Evolutionary conservation across 92 coral and sea anemone genomes (phyloP), one percentile per base, ranked within the genome.

Genomic region (Porites divaricata): DNA sequence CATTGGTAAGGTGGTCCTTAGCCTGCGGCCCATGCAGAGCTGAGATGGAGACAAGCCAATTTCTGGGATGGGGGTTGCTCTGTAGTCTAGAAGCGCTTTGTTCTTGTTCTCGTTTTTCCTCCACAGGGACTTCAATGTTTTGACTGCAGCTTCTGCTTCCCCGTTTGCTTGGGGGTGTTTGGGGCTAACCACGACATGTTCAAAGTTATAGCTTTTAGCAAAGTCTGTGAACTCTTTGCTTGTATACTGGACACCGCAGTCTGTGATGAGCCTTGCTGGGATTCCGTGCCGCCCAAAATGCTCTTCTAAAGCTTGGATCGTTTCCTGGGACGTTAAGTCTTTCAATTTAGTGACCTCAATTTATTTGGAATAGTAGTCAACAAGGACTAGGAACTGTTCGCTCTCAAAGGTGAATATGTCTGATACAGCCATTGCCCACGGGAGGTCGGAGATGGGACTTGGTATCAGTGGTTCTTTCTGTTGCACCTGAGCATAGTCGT

Each of bases 341-440:
- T 67, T 72, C 63, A 90, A 59, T 24, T 86, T 78, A 50, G 88
- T 58, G 49, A 83, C 89, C 28, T 91, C 94, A 35, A 88, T 88
- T 81, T 83, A 88, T 22, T 91, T 88, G 76, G 94, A 87, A 76
- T 70, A 85, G 76, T 89, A 92, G 59, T 89, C 95, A 57, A 92
- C 89, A 35, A 84, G 83, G 35, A 81, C 51, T 21, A 86, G 80
- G 83, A 77, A 86, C 74, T 83, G 67, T 61, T 79, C 80, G 19
- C 90, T 85, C 58, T 92, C 81, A 35, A 88, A 89, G 77, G 85
- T 66, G 67, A 92, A 75, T 48, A 86, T 89, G 88, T 89, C 89
- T 56, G 91, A 89, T 20, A 87, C 89, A 51, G 85, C 88, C 65
- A 48, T 67, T n/a, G 74, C 68, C 95, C 95, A 92, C 26, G 90